A percentile compares a stretch with the other conserved stretches of the same genome.
Evolutionary conservation across 2,888 invertebrate species (phyloP).

Genomic region (Zygothrica quintamaculata): DNA sequence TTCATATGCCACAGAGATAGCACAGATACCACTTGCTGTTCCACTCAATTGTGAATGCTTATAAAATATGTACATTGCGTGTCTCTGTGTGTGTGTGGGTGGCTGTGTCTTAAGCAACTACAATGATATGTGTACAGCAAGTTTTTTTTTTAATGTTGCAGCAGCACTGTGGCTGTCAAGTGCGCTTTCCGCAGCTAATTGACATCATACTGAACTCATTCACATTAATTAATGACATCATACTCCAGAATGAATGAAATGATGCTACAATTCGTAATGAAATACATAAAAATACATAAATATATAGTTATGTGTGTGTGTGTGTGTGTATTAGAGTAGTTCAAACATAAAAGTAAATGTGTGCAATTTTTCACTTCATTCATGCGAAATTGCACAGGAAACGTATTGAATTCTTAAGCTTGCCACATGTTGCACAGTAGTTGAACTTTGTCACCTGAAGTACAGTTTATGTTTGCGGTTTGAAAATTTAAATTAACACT

Average conservation of each 20-base stretch:
- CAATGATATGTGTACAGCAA: constrained; percentile 52
- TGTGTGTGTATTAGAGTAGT: no score
- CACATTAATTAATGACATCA: constrained; percentile 80
- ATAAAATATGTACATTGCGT: constrained; percentile 44
- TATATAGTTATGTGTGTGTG: no score
- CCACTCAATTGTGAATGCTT: constrained; percentile 51
- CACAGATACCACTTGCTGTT: constrained; percentile 28
- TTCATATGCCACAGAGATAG: constrained; percentile 28
- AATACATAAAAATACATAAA: constrained; percentile 12
- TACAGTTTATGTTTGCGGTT: not conserved
- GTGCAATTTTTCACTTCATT: not conserved
- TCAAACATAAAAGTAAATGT: no score
- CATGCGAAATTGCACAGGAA: no score
- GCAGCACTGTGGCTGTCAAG: constrained; percentile 59
- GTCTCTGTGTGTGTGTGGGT: constrained; percentile 34
- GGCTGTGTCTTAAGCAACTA: constrained; percentile 38
- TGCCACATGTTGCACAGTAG: not conserved
- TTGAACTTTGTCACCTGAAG: not conserved
- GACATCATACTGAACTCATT: constrained; percentile 81
- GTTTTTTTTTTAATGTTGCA: no score
- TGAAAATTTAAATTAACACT: no score
- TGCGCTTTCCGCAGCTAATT: constrained; percentile 79
- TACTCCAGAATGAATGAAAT: constrained; percentile 55
- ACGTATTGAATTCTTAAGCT: no score
- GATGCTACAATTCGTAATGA: constrained; percentile 23